These are phyloP conservation scores for Chromis chromis DNA, from an alignment of 2,797 vertebrate genomes.

Conservation along the genomic window DNA sequence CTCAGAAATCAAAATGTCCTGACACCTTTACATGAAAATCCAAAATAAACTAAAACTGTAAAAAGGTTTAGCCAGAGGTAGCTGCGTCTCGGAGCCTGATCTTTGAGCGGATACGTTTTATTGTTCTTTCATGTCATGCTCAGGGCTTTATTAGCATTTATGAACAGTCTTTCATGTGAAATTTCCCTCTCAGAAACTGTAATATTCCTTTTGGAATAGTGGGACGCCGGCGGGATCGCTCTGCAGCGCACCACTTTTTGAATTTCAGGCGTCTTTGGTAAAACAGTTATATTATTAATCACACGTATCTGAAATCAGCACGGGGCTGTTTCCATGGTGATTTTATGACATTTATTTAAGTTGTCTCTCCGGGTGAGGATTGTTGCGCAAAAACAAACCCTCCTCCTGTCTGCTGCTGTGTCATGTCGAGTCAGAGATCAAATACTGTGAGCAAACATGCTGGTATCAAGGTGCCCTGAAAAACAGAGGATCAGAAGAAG, in stretches of 20 bases:
- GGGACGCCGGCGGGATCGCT: conserved; percentile 12
- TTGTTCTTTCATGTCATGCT: conserved; percentile 14
- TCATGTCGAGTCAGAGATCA: conserved; percentile 24
- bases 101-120: conserved; percentile 1
- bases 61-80: neutral
- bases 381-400: conserved; percentile 30
- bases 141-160: conserved; percentile 20
- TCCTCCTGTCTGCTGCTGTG: conserved; percentile 10
- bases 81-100: conserved; percentile 14
- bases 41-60: neutral
- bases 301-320: conserved; percentile 25
- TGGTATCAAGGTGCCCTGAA: neutral
- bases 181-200: conserved; percentile 11
- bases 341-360: conserved; percentile 49
- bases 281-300: conserved; percentile 45
- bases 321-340: conserved; percentile 43
- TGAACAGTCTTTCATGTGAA: conserved; percentile 24
- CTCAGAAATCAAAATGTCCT: conserved; percentile 21
- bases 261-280: conserved; percentile 17
- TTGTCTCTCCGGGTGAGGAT: conserved; percentile 34
- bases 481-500: too few species aligned
- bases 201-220: conserved; percentile 21
- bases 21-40: neutral
- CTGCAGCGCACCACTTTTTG: neutral
- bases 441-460: conserved; percentile 4